These are phyloP conservation scores for Ylistrum balloti DNA, from an alignment of 1,140 invertebrate genomes.

Conservation along the genomic window DNA sequence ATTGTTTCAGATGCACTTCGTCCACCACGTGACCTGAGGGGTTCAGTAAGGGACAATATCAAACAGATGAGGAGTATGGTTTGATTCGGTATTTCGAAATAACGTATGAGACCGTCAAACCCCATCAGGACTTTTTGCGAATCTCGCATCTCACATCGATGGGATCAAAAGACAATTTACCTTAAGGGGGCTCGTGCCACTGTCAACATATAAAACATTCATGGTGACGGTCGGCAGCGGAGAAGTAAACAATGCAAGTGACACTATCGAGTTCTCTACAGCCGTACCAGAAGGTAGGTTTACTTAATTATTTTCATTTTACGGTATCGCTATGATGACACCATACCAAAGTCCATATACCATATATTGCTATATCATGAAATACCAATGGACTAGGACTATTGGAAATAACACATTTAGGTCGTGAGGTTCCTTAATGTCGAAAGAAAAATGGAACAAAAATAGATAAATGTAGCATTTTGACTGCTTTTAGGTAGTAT, in stretches of 20 bases:
- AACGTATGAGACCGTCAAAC: conserved; percentile 48
- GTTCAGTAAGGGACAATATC: background rate
- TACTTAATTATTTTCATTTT: too few relatives aligned
- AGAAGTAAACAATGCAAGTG: conserved; percentile 54
- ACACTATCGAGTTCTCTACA: conserved; percentile 48
- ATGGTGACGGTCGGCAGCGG: conserved; percentile 52
- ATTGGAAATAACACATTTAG: too few relatives aligned
- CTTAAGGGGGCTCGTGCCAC: conserved; percentile 49
- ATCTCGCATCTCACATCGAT: conserved; percentile 51
- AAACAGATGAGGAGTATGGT: conserved; percentile 43
- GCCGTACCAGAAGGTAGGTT: conserved; percentile 42
- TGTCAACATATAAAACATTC: conserved; percentile 57
- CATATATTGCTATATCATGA: too few relatives aligned
- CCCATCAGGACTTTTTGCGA: background rate
- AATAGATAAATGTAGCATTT: too few relatives aligned
- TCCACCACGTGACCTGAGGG: conserved; percentile 3
- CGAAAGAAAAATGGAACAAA: too few relatives aligned
- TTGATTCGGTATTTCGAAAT: conserved; percentile 45
- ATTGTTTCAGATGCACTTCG: conserved; percentile 31
- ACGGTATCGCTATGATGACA: too few relatives aligned
- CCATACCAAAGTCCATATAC: too few relatives aligned
- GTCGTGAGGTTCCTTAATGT: too few relatives aligned
- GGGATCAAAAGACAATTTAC: conserved; percentile 50
- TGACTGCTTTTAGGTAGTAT: too few relatives aligned
- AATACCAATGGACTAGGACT: too few relatives aligned